A percentile compares a stretch with the other conserved stretches of the same genome.
Evolutionary conservation across 92 coral and sea anemone genomes (phyloP).

Genomic region (Siderastrea radians): DNA sequence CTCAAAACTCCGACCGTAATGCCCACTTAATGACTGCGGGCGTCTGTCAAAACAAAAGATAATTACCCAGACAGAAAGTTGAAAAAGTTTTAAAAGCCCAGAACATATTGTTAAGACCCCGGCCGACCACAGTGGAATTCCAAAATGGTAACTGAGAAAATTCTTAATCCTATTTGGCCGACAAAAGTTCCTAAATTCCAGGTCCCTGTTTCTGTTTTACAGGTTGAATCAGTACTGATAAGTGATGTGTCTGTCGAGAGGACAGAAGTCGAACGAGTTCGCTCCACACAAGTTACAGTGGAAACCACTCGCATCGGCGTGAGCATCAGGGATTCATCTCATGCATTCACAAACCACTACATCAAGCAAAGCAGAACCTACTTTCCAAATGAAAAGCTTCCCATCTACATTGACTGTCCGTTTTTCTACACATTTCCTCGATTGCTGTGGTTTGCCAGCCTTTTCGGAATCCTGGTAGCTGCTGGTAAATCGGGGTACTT

Average conservation of each 20-base stretch:
- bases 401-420: constrained; percentile 46
- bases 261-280: constrained; percentile 18
- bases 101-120: too few relatives aligned
- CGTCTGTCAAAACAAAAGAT: too few relatives aligned
- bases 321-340: constrained; percentile 26
- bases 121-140: too few relatives aligned
- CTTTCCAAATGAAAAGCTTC: constrained; percentile 53
- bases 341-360: constrained; percentile 64
- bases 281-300: constrained; percentile 25
- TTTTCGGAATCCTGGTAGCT: constrained; percentile 39
- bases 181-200: too few relatives aligned
- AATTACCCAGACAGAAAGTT: too few relatives aligned
- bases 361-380: constrained; percentile 67
- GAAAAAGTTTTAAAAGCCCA: too few relatives aligned
- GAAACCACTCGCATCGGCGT: background rate
- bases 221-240: background rate
- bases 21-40: too few relatives aligned
- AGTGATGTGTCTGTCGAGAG: background rate
- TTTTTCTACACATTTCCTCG: constrained; percentile 4
- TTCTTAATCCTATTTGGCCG: too few relatives aligned
- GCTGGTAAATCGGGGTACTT: background rate
- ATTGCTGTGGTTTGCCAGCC: constrained; percentile 13
- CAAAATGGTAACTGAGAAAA: too few relatives aligned
- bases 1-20: too few relatives aligned
- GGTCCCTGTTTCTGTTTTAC: background rate